Percentiles rank a stretch among this genome's conserved stretches.
Evolutionary conservation across 2,888 invertebrate genomes (phyloP).

Genomic region (Caenorhabditis japonica): DNA sequence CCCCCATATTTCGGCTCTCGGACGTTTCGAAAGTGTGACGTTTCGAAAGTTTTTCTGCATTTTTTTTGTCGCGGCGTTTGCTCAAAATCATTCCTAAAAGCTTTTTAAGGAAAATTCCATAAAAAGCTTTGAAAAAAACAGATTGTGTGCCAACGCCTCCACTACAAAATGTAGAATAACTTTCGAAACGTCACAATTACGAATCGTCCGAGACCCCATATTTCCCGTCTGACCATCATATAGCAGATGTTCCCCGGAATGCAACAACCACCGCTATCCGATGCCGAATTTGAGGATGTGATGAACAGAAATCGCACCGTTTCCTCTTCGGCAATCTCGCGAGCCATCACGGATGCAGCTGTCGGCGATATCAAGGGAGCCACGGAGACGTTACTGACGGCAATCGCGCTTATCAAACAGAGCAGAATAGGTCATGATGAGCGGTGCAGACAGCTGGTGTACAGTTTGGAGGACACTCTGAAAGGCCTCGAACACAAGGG

Average conservation of each 20-base stretch:
- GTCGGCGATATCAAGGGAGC: conserved; percentile 93
- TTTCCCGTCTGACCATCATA: no score
- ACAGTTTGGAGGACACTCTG: conserved; percentile 94
- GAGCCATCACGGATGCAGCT: conserved; percentile 84
- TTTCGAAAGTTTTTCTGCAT: no score
- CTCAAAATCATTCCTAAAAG: no score
- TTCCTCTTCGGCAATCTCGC: conserved; percentile 90
- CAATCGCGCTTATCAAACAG: conserved; percentile 97
- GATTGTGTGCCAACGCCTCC: no score
- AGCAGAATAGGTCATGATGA: conserved; percentile 96
- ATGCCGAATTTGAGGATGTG: conserved; percentile 97
- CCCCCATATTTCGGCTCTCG: no score
- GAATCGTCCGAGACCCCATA: no score
- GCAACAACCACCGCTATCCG: conserved; percentile 79
- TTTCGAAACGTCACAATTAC: neutral
- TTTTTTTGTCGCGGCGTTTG: no score
- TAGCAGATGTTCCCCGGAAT: conserved; percentile 58
- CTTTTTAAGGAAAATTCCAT: no score
- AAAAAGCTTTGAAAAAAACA: no score
- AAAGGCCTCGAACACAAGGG: conserved; percentile 94
- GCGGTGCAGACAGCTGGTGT: conserved; percentile 96
- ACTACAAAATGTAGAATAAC: no score
- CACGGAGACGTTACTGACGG: conserved; percentile 97
- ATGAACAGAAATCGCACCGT: conserved; percentile 94
- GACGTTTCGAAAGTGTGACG: no score